Conservation (phyloP, 2,797 vertebrate genomes). For the Labeo calbasu region DNA sequence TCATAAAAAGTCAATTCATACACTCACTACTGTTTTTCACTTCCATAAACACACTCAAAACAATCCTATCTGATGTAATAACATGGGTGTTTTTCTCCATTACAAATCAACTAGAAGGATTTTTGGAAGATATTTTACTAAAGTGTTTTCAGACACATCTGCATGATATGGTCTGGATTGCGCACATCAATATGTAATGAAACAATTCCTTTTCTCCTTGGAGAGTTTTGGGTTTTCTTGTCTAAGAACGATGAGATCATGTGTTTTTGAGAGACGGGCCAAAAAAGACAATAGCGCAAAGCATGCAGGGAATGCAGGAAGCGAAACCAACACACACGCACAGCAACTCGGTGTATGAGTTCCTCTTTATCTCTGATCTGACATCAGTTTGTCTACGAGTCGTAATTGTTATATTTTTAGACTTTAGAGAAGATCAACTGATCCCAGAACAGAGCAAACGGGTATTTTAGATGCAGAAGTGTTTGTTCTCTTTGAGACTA, state of each 20-base stretch:
- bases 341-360: neutral
- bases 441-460: slow-evolving; percentile 16
- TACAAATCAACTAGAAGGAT: neutral
- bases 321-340: slow-evolving; percentile 71
- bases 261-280: slow-evolving; percentile 41
- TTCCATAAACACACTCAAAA: neutral
- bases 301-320: slow-evolving; percentile 77
- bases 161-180: slow-evolving; percentile 13
- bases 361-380: slow-evolving; percentile 31
- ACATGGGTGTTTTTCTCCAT: too few species aligned
- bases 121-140: slow-evolving; percentile 1
- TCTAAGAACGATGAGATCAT: slow-evolving; percentile 62
- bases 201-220: slow-evolving; percentile 52
- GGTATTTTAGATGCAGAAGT: neutral
- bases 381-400: slow-evolving; percentile 26
- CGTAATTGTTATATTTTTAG: neutral
- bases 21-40: neutral
- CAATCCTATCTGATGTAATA: neutral
- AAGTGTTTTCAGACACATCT: slow-evolving; percentile 20
- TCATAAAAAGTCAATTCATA: neutral
- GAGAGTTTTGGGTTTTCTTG: slow-evolving; percentile 43
- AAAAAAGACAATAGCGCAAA: slow-evolving; percentile 62
- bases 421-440: neutral
- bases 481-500: neutral
- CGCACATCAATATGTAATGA: slow-evolving; percentile 47